These are phyloP conservation scores for Sturmia bella DNA, from an alignment of 2,888 invertebrate species.

Conservation along the genomic window DNA sequence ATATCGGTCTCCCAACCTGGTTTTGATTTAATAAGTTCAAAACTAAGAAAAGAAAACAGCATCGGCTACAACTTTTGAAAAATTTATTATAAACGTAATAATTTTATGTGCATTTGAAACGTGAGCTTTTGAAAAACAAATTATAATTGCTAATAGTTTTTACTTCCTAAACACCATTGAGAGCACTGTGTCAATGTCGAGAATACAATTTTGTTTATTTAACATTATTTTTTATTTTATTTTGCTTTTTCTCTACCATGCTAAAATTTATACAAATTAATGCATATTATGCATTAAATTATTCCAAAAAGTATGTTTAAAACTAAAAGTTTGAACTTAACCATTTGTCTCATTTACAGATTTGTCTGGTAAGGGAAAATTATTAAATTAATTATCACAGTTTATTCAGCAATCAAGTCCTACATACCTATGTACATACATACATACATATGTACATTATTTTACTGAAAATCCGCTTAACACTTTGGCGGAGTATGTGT, in stretches of 20 bases:
- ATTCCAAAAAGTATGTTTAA: too few relatives aligned
- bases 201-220: neutral
- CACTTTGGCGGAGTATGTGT: too few relatives aligned
- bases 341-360: too few relatives aligned
- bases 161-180: conserved; percentile 6
- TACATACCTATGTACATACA: neutral
- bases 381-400: too few relatives aligned
- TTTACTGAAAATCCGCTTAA: too few relatives aligned
- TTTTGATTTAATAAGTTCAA: neutral
- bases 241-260: too few relatives aligned
- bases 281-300: too few relatives aligned
- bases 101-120: conserved; percentile 1
- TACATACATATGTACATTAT: conserved; percentile 1
- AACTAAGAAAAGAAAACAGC: conserved; percentile 6
- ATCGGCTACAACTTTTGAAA: neutral
- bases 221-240: too few relatives aligned
- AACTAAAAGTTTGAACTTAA: too few relatives aligned
- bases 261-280: too few relatives aligned
- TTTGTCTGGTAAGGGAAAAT: too few relatives aligned
- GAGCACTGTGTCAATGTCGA: conserved; percentile 46
- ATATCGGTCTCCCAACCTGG: neutral
- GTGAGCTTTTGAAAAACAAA: conserved; percentile 7
- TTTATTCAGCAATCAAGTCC: too few relatives aligned
- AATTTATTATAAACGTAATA: neutral
- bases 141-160: neutral